phyloP scores from a whole-genome alignment of 2,113 vertebrate species.

The Picathartes gymnocephalus region DNA sequence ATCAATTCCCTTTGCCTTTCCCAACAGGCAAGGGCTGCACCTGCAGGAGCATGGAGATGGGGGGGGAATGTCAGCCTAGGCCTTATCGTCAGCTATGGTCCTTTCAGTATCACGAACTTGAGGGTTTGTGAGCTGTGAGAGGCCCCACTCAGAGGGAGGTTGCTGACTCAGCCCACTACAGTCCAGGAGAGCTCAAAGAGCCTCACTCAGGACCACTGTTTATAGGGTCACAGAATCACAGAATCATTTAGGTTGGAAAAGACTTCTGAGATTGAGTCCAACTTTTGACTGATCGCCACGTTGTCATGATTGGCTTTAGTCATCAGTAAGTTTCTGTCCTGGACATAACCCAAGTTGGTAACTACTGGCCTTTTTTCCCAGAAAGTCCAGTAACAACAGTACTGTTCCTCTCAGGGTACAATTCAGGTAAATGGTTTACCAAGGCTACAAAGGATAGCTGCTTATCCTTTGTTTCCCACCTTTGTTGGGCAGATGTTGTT shows the following conservation, averaged over 20 bases:
- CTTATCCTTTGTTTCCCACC: background rate
- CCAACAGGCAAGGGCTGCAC: background rate
- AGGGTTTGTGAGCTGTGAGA: background rate
- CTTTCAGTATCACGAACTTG: background rate
- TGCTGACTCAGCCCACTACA: background rate
- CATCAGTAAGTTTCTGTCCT: background rate
- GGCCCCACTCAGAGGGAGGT: background rate
- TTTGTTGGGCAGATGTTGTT: background rate
- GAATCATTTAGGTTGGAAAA: no score
- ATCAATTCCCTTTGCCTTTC: background rate
- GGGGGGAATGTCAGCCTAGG: background rate
- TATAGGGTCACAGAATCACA: no score
- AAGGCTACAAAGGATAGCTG: background rate
- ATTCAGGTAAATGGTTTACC: background rate
- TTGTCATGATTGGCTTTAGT: background rate
- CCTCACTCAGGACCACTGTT: no score
- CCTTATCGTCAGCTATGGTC: background rate
- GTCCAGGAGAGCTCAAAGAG: background rate
- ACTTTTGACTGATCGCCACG: background rate
- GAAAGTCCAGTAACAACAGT: background rate
- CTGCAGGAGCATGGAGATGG: background rate
- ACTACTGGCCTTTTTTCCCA: background rate
- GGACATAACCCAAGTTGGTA: background rate
- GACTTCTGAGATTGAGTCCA: background rate
- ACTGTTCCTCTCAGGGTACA: background rate